A percentile compares a stretch with the other conserved stretches of the same genome.
Evolutionary conservation across 2,888 invertebrate species (phyloP).

Genomic region (Ptychoptera albimana): DNA sequence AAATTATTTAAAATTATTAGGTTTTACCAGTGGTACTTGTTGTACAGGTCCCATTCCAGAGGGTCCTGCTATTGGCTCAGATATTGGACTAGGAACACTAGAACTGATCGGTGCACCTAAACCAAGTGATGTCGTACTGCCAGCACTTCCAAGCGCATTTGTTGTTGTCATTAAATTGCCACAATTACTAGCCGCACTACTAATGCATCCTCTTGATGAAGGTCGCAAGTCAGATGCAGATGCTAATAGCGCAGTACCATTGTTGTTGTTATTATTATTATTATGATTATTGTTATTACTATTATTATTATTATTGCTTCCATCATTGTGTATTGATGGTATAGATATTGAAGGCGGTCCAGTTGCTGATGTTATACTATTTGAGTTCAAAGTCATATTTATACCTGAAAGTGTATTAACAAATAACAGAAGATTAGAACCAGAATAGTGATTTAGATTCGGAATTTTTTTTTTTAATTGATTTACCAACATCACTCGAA

Average conservation of each 20-base stretch:
- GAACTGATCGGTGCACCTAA: conserved; percentile 14
- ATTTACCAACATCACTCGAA: conserved; percentile 37
- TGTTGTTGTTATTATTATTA: too few relatives aligned
- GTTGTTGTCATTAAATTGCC: conserved; percentile 13
- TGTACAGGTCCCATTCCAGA: conserved; percentile 75
- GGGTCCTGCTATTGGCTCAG: conserved; percentile 41
- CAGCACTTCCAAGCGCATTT: conserved; percentile 12
- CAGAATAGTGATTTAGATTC: too few relatives aligned
- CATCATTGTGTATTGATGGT: conserved; percentile 31
- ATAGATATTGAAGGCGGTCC: conserved; percentile 20
- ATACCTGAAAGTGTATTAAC: too few relatives aligned
- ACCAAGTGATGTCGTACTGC: conserved; percentile 15
- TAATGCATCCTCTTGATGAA: conserved; percentile 23
- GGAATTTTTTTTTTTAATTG: conserved; percentile 16
- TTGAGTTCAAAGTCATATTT: conserved; percentile 44
- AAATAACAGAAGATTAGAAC: too few relatives aligned
- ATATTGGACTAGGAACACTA: conserved; percentile 20
- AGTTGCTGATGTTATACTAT: conserved; percentile 17
- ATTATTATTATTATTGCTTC: conserved; percentile 12
- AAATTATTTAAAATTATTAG: not conserved
- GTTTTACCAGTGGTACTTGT: conserved; percentile 68
- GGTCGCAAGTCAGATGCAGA: conserved; percentile 6
- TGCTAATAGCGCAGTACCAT: conserved; percentile 8
- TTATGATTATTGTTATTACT: too few relatives aligned
- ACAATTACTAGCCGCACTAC: conserved; percentile 22